phyloP scores from a whole-genome alignment of 2,113 vertebrate species.

The Diphyllodes magnificus region DNA sequence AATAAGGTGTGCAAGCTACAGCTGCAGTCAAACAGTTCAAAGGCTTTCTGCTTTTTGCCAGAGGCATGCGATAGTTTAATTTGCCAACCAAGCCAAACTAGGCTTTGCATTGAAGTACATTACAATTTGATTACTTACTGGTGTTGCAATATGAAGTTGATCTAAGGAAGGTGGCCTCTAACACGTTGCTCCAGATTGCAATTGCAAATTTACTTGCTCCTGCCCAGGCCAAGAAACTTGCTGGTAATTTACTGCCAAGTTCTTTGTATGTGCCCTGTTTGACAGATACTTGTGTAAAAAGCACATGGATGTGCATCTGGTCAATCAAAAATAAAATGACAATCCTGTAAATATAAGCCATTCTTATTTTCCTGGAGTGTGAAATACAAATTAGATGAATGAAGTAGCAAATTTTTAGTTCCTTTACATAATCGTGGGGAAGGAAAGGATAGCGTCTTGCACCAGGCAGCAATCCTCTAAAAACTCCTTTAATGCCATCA shows the following conservation, averaged over 20 bases:
- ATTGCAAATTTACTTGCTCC: conserved; percentile 26
- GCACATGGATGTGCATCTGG: background rate
- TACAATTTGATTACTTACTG: conserved; percentile 45
- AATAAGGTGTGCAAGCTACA: conserved; percentile 46
- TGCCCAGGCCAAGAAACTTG: background rate
- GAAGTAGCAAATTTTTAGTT: background rate
- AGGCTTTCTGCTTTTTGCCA: conserved; percentile 51
- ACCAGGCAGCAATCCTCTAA: background rate
- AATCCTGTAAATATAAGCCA: background rate
- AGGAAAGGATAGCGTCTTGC: background rate
- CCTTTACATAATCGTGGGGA: background rate
- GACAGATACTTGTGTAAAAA: background rate
- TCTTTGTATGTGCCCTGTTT: background rate
- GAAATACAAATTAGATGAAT: background rate
- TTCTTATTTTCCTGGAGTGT: background rate
- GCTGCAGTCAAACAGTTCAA: conserved; percentile 55
- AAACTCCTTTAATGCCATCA: background rate
- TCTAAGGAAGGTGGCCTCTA: conserved; percentile 54
- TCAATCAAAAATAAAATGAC: background rate
- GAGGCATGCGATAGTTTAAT: conserved; percentile 50
- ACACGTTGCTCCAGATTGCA: conserved; percentile 33
- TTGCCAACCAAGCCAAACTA: conserved; percentile 50
- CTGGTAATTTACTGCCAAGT: background rate
- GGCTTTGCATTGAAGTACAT: conserved; percentile 45
- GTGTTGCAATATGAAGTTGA: conserved; percentile 53